Percentiles rank a stretch among this genome's conserved stretches.
Evolutionary conservation across 2,888 invertebrate species (phyloP).

Genomic region (Ormyrus rosae): DNA sequence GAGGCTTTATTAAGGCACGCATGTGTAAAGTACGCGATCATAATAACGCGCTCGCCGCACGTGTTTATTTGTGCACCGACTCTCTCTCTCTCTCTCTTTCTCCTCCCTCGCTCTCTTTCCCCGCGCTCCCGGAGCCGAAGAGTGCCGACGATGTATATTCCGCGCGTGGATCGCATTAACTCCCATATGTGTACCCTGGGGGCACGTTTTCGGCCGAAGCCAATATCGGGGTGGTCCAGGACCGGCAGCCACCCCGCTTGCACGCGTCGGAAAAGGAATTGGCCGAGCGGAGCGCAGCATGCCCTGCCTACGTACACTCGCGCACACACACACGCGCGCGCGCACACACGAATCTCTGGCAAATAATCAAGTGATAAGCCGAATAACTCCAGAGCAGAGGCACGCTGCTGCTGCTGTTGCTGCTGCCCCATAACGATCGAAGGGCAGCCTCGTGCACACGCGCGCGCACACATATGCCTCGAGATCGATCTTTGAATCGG

Average conservation of each 20-base stretch:
- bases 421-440: constrained; percentile 38
- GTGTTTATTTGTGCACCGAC: constrained; percentile 20
- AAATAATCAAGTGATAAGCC: constrained; percentile 70
- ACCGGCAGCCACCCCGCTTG: background rate
- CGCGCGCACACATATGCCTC: no score
- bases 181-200: constrained; percentile 59
- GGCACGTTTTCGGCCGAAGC: constrained; percentile 69
- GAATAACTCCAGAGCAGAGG: background rate
- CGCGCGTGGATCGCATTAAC: constrained; percentile 65
- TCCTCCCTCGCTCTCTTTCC: background rate
- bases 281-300: background rate
- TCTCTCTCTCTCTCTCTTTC: constrained; percentile 5
- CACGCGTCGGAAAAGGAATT: no score
- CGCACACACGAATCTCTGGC: constrained; percentile 58
- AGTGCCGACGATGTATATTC: constrained; percentile 47
- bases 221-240: constrained; percentile 65
- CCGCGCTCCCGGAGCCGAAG: no score
- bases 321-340: constrained; percentile 30
- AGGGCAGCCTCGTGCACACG: constrained; percentile 13
- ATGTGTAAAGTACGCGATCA: constrained; percentile 29
- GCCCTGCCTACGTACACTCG: background rate
- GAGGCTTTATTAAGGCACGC: constrained; percentile 36
- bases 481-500: background rate
- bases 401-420: background rate
- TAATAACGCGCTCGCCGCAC: constrained; percentile 27